Conservation (phyloP, 2,113 vertebrate genomes). For the Corythaeola cristata region DNA sequence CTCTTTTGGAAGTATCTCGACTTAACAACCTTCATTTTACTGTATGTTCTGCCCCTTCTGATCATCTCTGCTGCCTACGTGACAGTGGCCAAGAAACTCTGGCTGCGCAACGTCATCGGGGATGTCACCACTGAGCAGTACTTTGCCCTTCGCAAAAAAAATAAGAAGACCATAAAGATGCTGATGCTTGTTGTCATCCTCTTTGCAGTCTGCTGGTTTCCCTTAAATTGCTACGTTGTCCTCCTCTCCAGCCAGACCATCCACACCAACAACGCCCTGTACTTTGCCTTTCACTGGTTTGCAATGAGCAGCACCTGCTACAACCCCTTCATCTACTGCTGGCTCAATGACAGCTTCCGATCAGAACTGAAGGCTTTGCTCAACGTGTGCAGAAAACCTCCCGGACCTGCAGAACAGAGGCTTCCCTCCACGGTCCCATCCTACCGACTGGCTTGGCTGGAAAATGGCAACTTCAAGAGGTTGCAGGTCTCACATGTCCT, state of each 20-base stretch:
- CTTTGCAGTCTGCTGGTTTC: conserved; percentile 94
- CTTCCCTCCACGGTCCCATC: conserved; percentile 62
- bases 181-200: conserved; percentile 89
- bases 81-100: conserved; percentile 87
- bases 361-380: conserved; percentile 85
- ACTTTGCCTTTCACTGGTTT: conserved; percentile 94
- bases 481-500: conserved; percentile 68
- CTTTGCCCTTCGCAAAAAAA: conserved; percentile 82
- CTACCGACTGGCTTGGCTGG: conserved; percentile 76
- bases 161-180: conserved; percentile 91
- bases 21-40: conserved; percentile 87
- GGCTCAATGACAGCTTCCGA: conserved; percentile 90
- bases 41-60: conserved; percentile 90
- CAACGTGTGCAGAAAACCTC: conserved; percentile 77
- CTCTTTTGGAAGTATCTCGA: conserved; percentile 94
- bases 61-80: conserved; percentile 87
- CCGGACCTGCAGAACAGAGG: conserved; percentile 3
- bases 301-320: conserved; percentile 97
- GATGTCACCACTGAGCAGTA: conserved; percentile 90
- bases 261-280: conserved; percentile 85
- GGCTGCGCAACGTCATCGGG: conserved; percentile 87
- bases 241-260: conserved; percentile 91
- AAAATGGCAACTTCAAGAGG: conserved; percentile 30
- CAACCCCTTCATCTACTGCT: conserved; percentile 97
- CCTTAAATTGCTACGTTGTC: conserved; percentile 92